Base-by-base conservation (phyloP, 2,797 vertebrate genomes). In the Oreochromis mossambicus region DNA sequence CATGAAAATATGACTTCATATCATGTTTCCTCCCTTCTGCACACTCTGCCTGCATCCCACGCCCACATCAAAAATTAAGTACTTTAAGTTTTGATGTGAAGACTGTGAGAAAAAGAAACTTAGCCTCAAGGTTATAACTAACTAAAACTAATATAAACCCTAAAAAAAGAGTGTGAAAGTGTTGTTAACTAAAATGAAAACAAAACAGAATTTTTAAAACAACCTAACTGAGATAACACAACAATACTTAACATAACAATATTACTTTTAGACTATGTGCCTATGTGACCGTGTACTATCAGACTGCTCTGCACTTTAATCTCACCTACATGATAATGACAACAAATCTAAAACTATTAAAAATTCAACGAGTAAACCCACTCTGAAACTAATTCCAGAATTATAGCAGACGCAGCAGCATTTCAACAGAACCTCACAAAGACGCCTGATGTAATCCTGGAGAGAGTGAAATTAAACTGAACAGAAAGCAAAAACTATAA, bases 1-100 rank as follows among this genome's bases (percentile, higher is more conserved):
- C 56, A 84, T 83, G 41, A 81, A 86, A 85, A 86, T 84, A 93
- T 85, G 77, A 87, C 85, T 81, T 90, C 85, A 88, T 70, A 61
- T 61, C 41, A 82, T 66, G 61, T 21, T 66, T 41, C n/a, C 61
- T 41, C 11, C n/a, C 61, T 14, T 21, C 36, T 66, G 36, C 36
- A 66, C 61, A 66, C 7, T 41, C 19, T 41, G 61, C 36, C 19
- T 21, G 7, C 61, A 41, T 38, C 61, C n/a, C 12, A 41, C 19
- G 2, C 19, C 12, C 19, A 41, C 61, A 41, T 38, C 36, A 68
- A 43, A 68, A 21, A 14, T 63, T 7, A 21, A 68, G 36, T 68
- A 68, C 2, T 68, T 68, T 68, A n/a, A 68, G 36, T 41, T 21
- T 41, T 68, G n/a, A 68, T 41, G 13, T 24, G 63, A 38, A 24